Evolutionary conservation across 2,797 vertebrate genomes (phyloP), one percentile per base, ranked within the genome.

Genomic region (Vespertilio murinus): DNA sequence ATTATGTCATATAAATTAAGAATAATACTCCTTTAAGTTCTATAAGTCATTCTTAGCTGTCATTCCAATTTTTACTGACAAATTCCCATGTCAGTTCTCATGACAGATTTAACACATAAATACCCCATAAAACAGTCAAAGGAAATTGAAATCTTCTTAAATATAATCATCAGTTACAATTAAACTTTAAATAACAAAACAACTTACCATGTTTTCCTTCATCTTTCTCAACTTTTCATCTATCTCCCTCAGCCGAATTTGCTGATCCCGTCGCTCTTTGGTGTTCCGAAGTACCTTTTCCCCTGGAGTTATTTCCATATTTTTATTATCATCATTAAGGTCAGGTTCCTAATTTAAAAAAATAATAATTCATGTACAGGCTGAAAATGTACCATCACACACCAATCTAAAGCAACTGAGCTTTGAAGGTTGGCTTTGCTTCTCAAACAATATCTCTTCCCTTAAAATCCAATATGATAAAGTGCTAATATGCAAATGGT

Each of bases 191-290:
- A 49, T 83, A 88, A 77, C n/a, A 38, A 42, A 49, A 42, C 42
- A 77, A 96, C 96, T 98, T 97, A 98, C 97, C 92, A 65, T 35
- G 54, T 92, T 94, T 95, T 82, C 97, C 80, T 96, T 98, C 96
- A 99, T 97, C 65, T 97, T 97, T 97, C 98, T 98, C 98, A 99
- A 98, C 94, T 99, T 98, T 95, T 98, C 98, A 96, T 99, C 98
- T 96, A 99, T 99, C 96, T 99, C 98, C 97, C 96, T 98, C 96
- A 99, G 98, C 45, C 98, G 98, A 88, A 96, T 98, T 97, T 99
- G 98, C 73, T 99, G 98, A 94, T 98, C 98, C 96, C 98, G 98
- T 93, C 98, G 98, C 94, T 99, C 98, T 98, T 98, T 99, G 97
- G 94, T 98, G 91, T 99, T 98, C 98, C 97, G 98, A 96, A 99